These are phyloP conservation scores for Agrotis puta DNA, from an alignment of 2,888 invertebrate species.

Conservation along the genomic window DNA sequence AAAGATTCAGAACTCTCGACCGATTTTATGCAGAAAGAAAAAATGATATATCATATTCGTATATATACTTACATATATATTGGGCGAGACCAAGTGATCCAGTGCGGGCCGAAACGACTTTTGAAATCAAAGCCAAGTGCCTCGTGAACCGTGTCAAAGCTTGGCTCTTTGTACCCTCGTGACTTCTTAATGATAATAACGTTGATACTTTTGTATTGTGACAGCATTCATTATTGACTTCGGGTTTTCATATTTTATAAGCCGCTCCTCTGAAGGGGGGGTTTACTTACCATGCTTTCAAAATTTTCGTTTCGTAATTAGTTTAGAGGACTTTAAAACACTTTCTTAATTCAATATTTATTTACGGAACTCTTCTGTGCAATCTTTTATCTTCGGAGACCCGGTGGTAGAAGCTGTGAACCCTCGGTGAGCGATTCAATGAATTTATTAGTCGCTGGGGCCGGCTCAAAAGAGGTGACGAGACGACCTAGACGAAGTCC, in stretches of 20 bases:
- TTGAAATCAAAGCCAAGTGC: constrained; percentile 63
- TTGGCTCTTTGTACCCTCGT: constrained; percentile 47
- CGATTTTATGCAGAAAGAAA: constrained; percentile 51
- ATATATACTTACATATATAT: constrained; percentile 41
- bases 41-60: constrained; percentile 28
- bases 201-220: constrained; percentile 39
- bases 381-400: too few species aligned
- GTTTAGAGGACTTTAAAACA: neutral
- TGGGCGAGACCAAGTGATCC: constrained; percentile 43
- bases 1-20: constrained; percentile 38
- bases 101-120: constrained; percentile 28
- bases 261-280: neutral
- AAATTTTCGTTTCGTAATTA: neutral
- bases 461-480: too few species aligned
- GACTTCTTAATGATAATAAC: constrained; percentile 55
- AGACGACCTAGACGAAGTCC: too few species aligned
- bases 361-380: too few species aligned
- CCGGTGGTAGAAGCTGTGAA: too few species aligned
- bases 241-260: constrained; percentile 12
- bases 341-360: too few species aligned
- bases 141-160: constrained; percentile 57
- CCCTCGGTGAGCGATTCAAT: too few species aligned
- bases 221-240: constrained; percentile 35
- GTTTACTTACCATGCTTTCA: neutral
- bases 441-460: too few species aligned